Conservation (phyloP, 2,888 invertebrate species). For the Amphiduros pacificus region DNA sequence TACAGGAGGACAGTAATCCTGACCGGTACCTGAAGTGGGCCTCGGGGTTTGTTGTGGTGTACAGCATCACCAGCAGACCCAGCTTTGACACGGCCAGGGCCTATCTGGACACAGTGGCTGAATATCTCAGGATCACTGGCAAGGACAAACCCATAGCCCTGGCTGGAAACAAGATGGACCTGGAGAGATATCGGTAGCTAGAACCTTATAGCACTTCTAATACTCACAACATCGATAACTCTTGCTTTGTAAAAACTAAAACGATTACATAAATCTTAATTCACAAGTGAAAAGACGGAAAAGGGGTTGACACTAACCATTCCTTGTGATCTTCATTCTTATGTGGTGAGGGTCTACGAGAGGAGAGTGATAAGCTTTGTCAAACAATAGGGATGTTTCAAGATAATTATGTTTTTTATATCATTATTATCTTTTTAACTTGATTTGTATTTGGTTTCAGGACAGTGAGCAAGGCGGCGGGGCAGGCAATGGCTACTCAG, state of each 20-base stretch:
- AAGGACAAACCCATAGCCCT: conserved; percentile 58
- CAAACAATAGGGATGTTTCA: too few species aligned
- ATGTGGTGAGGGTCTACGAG: too few species aligned
- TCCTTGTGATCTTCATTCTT: too few species aligned
- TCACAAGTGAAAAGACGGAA: too few species aligned
- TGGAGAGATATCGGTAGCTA: conserved; percentile 62
- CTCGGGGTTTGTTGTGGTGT: conserved; percentile 61
- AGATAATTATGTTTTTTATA: too few species aligned
- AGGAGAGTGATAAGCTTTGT: too few species aligned
- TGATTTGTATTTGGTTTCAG: conserved; percentile 32
- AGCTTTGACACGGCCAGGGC: conserved; percentile 58
- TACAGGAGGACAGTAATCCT: conserved; percentile 55
- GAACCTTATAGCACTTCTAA: too few species aligned
- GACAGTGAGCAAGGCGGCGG: conserved; percentile 49
- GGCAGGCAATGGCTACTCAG: conserved; percentile 46
- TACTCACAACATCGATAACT: too few species aligned
- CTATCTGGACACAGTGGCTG: conserved; percentile 55
- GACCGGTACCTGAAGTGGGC: conserved; percentile 61
- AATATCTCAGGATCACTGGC: conserved; percentile 51
- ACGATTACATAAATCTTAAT: too few species aligned
- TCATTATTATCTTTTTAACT: too few species aligned
- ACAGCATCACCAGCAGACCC: conserved; percentile 60
- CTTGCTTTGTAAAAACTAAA: too few species aligned
- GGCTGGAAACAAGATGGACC: conserved; percentile 61
- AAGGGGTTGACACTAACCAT: too few species aligned